These are phyloP conservation scores for Diarsia rubi DNA, from an alignment of 2,888 invertebrate genomes.

Conservation along the genomic window DNA sequence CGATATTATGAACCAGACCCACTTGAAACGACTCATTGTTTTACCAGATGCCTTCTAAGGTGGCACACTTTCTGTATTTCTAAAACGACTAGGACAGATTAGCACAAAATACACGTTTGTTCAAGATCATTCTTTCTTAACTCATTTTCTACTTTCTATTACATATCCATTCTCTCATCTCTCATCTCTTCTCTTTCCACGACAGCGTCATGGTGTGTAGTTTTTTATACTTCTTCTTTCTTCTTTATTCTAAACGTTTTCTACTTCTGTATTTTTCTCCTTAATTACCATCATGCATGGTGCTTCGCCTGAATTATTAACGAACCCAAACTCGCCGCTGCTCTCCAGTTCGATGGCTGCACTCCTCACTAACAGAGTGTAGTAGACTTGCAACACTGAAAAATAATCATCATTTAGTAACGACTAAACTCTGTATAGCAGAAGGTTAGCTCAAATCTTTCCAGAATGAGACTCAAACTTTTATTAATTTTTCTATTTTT, in stretches of 20 bases:
- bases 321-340: conserved; percentile 35
- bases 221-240: neutral
- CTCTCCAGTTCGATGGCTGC: conserved; percentile 55
- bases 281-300: conserved; percentile 29
- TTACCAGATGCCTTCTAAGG: neutral
- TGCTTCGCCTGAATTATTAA: conserved; percentile 47
- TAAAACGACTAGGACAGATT: neutral
- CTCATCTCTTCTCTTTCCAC: too few species aligned
- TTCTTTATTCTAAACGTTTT: conserved; percentile 1
- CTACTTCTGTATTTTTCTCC: neutral
- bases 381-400: conserved; percentile 59
- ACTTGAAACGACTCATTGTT: neutral
- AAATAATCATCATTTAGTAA: conserved; percentile 5
- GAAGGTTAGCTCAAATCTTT: neutral
- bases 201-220: neutral
- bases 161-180: neutral
- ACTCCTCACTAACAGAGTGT: conserved; percentile 57
- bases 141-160: neutral
- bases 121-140: neutral
- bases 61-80: neutral
- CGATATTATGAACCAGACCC: too few species aligned
- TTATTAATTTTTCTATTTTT: too few species aligned
- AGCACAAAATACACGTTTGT: neutral
- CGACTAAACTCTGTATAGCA: neutral
- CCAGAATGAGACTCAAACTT: too few species aligned